Evolutionary conservation across 2,113 vertebrate genomes (phyloP), one percentile per base, ranked within the genome.

Genomic region (Leptobrachium leishanense): DNA sequence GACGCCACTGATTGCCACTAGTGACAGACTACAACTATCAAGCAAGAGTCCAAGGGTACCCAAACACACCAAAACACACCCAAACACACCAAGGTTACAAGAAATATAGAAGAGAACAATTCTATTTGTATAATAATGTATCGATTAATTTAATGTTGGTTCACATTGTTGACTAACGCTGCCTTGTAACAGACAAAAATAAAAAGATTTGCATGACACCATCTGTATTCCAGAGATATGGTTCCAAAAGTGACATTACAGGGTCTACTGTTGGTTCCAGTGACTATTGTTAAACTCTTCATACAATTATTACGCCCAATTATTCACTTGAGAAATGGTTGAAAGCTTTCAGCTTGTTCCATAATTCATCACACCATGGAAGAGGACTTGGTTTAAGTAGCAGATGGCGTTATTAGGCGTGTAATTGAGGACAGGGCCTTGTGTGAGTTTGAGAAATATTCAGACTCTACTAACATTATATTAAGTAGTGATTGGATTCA

Each of bases 251-350:
- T 50, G 10, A 12, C 2, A 15, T 59, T 59, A 4, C 6, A 1
- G 1, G 55, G 55, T 59, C 55, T 1, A 15, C 55, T 1, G 3
- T 3, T 11, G 55, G 55, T 59, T 39, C 73, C 59, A 13, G 68
- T 54, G 46, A 63, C 63, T 72, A 46, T 53, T 53, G 40, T 55
- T 68, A 44, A 69, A 78, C 57, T 46, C 76, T 79, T 79, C 57
- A 79, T 72, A 42, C 71, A 79, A 77, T 72, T 65, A 53, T 68
- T 53, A 31, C 13, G 20, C 62, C 57, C 50, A 43, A 79, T 54
- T 79, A 68, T 65, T 65, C 76, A 53, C 76, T 72, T 79, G 68
- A 72, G 57, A 43, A 68, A 77, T 39, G 44, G 68, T 59, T 77
- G 31, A 77, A 77, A 44, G 57, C 68, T 54, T 78, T 78, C 46